Evolutionary conservation across 2,113 vertebrate genomes (phyloP), one percentile per base, ranked within the genome.

Genomic region (Glaucidium brasilianum): DNA sequence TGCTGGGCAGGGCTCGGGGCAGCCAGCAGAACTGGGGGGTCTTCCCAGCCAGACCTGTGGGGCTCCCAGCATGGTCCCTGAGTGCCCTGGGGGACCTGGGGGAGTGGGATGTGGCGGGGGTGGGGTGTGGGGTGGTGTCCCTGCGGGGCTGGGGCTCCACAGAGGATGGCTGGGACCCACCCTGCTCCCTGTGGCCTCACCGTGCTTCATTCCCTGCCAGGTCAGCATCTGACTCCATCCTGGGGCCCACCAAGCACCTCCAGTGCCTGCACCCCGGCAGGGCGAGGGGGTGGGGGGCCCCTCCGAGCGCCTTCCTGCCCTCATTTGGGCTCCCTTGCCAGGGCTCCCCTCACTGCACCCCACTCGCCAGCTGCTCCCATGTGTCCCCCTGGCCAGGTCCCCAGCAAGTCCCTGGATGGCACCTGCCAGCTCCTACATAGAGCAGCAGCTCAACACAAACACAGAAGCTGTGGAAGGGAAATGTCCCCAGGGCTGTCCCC

Each of bases 21-120:
- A 32, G 49, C 50, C 2, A 9, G 47, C 30, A 29, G 64, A 39
- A 2, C 16, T 1, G 4, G 11, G 6, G 29, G 2, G 30, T 21
- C 58, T 26, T 41, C n/a, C 41, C 47, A 15, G 18, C 22, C 0
- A 0, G 32, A 19, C 18, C 2, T 1, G 0, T 2, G 15, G 35
- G 53, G 12, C 22, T 50, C 41, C 34, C n/a, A 8, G 16, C 1
- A 0, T 3, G 21, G 37, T 19, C 39, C 39, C 50, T 2, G 13
- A 39, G 9, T 12, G 34, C 34, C 37, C 43, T 22, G 15, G 12
- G n/a, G 37, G 41, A 32, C 37, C 43, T 22, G 15, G 12, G n/a
- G 37, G 41, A 32, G 23, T 1, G 1, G 23, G 35, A 30, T 11
- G 2, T 5, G 15, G 0, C 12, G 13, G 11, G 1, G 14, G n/a